Evolutionary conservation across 1,140 invertebrate genomes (phyloP), one percentile per base, ranked within the genome.

Genomic region (Eupristina koningsbergeri): DNA sequence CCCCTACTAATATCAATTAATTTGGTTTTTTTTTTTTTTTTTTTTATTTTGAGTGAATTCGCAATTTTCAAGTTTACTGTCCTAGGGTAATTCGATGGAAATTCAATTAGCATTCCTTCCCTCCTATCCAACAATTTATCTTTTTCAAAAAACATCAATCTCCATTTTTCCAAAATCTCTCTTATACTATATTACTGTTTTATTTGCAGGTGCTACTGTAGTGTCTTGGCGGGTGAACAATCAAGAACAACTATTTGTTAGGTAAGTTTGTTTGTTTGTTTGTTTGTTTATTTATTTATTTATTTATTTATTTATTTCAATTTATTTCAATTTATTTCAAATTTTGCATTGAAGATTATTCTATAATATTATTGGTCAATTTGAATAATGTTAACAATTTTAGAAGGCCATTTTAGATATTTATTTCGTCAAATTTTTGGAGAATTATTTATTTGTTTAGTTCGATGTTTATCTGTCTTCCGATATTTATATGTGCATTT

Each of bases 151-250:
- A 26, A 3, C 26, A 58, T 26, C 2, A 26, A 26, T 26, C 3
- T 58, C 22, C 9, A 26, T 26, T 26, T 58, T 58, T 50, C 2
- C 1, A 9, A 50, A 15, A 50, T 50, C 47, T 9, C 47, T 9
- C 8, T 50, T 2, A 50, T 50, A 17, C n/a, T n/a, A n/a, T n/a
- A 58, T 5, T 58, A 22, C 39, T 36, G 15, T 1, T 41, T 39
- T 41, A 75, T 80, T 94, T 94, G 74, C 91, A 98, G 97, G 97
- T 91, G 97, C 97, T 81, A 98, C 97, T 81, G 96, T 98, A 78
- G 97, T 98, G 86, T 98, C 97, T 89, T 98, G 97, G 97, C 93
- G 97, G 88, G 97, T 98, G 47, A 98, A 98, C 91, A 98, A 98
- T 93, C 97, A 98, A 92, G 97, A 98, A 93, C 97, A 98, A 89